These are phyloP conservation scores for Drosophila suzukii DNA, from an alignment of 1,140 invertebrate species.

Conservation along the genomic window DNA sequence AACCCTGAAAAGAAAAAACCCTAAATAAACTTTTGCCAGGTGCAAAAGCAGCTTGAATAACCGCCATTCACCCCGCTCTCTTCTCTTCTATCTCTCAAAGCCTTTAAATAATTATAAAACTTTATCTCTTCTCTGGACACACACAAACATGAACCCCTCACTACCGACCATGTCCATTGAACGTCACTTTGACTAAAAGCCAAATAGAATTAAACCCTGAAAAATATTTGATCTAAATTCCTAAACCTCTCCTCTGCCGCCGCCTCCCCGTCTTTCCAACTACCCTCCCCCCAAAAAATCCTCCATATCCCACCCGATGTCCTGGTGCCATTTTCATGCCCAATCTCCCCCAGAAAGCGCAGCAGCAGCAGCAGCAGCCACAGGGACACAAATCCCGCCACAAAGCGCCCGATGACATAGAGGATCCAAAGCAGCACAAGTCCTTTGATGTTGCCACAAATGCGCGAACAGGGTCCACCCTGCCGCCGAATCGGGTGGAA, in stretches of 20 bases:
- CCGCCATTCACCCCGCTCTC: neutral
- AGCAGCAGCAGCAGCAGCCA: conserved; percentile 26
- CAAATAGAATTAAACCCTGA: conserved; percentile 81
- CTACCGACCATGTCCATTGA: conserved; percentile 51
- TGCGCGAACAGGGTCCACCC: conserved; percentile 41
- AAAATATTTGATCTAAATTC: conserved; percentile 75
- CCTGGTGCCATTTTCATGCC: conserved; percentile 31
- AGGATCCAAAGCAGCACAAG: conserved; percentile 27
- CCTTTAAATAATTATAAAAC: conserved; percentile 67
- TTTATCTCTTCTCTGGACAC: conserved; percentile 52
- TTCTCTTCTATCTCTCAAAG: conserved; percentile 28
- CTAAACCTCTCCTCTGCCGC: neutral
- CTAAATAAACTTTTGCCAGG: conserved; percentile 20
- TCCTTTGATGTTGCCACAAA: conserved; percentile 71
- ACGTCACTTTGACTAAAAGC: conserved; percentile 64
- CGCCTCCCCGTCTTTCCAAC: too few species aligned
- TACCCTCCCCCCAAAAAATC: too few species aligned
- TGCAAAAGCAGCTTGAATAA: conserved; percentile 29
- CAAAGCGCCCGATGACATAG: conserved; percentile 74
- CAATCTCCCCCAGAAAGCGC: conserved; percentile 65
- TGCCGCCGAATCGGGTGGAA: conserved; percentile 1
- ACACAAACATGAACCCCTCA: conserved; percentile 25
- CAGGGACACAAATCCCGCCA: conserved; percentile 70
- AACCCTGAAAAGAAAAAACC: conserved; percentile 6
- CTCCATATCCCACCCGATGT: conserved; percentile 16